phyloP scores from a whole-genome alignment of 30 jellyfish, hydroid and myxozoan species.

The Catostylus mosaicus region DNA sequence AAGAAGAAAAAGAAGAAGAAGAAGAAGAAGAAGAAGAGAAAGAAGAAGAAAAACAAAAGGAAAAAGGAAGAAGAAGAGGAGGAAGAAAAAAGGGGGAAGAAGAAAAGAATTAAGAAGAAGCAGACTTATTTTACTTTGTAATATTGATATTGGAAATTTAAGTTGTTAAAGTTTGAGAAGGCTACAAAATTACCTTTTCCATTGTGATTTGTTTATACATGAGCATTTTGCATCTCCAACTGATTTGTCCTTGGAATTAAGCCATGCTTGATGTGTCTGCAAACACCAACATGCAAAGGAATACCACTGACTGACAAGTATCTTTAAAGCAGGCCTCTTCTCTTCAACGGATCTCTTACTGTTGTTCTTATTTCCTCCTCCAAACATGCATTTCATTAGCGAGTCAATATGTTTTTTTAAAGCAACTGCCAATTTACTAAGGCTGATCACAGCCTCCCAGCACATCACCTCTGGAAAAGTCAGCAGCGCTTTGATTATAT shows the following conservation, averaged over 20 bases:
- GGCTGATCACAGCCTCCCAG: slow-evolving; percentile 25
- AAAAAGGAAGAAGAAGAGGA: no score
- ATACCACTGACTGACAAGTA: slow-evolving; percentile 35
- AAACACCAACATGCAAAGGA: slow-evolving; percentile 61
- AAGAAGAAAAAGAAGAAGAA: no score
- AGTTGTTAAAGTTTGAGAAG: no score
- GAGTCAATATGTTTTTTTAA: slow-evolving; percentile 7
- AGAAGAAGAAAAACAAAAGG: no score
- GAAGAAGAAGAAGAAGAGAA: no score
- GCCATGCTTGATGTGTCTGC: slow-evolving; percentile 30
- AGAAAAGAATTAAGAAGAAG: no score
- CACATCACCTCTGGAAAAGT: slow-evolving; percentile 26
- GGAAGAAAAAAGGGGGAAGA: no score
- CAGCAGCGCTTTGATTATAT: slow-evolving; percentile 27
- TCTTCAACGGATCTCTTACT: not conserved
- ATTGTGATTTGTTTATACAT: slow-evolving; percentile 25
- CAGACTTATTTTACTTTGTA: no score
- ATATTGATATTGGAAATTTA: no score
- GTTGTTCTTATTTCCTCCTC: not conserved
- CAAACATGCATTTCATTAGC: not conserved
- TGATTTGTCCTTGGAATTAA: slow-evolving; percentile 10
- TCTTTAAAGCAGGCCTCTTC: not conserved
- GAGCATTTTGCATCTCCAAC: slow-evolving; percentile 16
- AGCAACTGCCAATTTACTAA: not conserved
- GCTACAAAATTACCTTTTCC: slow-evolving; percentile 5